Evolutionary conservation across 2,113 vertebrate genomes (phyloP).

Genomic region (Opisthocomus hoazin): DNA sequence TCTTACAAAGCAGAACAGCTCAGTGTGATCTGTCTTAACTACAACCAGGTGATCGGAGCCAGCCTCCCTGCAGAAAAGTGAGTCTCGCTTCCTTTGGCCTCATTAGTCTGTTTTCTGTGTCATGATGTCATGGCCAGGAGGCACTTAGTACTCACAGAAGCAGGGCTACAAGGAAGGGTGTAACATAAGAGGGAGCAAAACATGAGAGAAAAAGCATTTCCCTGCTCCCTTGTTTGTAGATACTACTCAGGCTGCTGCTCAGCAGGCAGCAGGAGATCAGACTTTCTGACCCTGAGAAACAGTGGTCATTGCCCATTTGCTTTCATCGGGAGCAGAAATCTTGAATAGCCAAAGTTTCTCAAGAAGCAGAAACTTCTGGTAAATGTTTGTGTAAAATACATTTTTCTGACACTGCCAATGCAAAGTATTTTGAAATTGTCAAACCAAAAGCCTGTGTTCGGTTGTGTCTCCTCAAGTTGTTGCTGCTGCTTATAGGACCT

Average conservation of each 20-base stretch:
- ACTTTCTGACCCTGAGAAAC: background rate
- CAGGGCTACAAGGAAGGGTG: background rate
- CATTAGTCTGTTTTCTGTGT: constrained; percentile 35
- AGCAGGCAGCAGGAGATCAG: background rate
- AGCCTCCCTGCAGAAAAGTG: constrained; percentile 23
- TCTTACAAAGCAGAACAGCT: constrained; percentile 37
- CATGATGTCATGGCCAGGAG: constrained; percentile 30
- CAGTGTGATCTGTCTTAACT: constrained; percentile 56
- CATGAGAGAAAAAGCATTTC: background rate
- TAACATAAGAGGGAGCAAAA: constrained; percentile 10
- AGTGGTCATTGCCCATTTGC: background rate
- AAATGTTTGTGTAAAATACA: background rate
- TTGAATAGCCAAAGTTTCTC: background rate
- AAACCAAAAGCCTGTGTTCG: background rate
- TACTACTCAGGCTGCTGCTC: background rate
- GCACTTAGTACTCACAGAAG: background rate
- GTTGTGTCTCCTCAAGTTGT: background rate
- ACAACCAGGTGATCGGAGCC: constrained; percentile 53
- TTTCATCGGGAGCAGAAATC: background rate
- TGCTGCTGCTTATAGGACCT: background rate
- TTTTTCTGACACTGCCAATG: background rate
- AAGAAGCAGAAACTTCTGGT: background rate
- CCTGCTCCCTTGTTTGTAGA: background rate
- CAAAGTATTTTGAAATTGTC: background rate
- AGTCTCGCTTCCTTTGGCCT: constrained; percentile 3